phyloP scores from a whole-genome alignment of 2,888 invertebrate genomes.

The Hyposoter dolosus region DNA sequence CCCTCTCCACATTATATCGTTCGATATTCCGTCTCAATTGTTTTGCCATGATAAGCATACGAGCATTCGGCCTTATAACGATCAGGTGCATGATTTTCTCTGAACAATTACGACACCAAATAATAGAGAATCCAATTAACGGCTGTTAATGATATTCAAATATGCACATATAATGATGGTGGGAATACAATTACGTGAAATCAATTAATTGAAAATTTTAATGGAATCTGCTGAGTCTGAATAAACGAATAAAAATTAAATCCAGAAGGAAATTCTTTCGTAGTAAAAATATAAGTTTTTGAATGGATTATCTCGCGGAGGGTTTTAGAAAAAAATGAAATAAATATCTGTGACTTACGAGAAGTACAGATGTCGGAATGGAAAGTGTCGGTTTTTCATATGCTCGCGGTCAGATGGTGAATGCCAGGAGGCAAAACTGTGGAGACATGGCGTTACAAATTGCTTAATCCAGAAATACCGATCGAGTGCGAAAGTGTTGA shows the following conservation, averaged over 20 bases:
- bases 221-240: background rate
- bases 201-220: background rate
- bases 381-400: background rate
- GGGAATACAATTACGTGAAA: background rate
- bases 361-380: background rate
- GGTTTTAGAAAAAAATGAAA: background rate
- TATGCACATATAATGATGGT: background rate
- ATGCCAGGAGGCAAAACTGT: conserved; percentile 35
- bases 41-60: background rate
- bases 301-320: background rate
- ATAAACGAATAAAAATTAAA: background rate
- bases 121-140: background rate
- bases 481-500: conserved; percentile 46
- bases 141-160: background rate
- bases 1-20: background rate
- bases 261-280: background rate
- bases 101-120: background rate
- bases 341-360: background rate
- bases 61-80: background rate
- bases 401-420: conserved; percentile 39
- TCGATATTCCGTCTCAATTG: conserved; percentile 37
- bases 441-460: conserved; percentile 61
- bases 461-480: conserved; percentile 66
- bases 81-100: background rate
- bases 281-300: background rate